Base-by-base conservation (phyloP, 92 coral and sea anemone genomes). In the Diadumene lineata region DNA sequence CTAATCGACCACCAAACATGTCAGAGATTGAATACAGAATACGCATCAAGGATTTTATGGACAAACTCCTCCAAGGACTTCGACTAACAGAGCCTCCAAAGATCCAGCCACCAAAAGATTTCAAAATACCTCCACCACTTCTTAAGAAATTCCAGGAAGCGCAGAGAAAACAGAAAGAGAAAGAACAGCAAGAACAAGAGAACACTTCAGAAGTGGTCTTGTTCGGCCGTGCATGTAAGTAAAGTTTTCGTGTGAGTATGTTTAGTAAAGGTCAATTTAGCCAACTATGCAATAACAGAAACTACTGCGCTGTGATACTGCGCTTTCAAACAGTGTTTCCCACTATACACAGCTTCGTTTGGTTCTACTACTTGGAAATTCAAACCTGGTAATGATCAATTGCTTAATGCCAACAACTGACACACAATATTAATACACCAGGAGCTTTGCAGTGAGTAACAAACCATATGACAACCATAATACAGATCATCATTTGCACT, bases 21-120 rank as follows among this genome's bases (percentile, higher is more conserved):
- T 73, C 75, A 38, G 30, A 79, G 11, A 32, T 25, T n/a, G 53
- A 72, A 30, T 82, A 86, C 77, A 60, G 69, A 28, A 21, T 86
- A 27, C 80, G 92, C 34, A 69, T 87, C 56, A 82, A 78, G 67
- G 84, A 74, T 81, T 77, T 87, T 60, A 83, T 83, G 50, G 81
- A 62, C 32, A 78, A 70, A 69, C 73, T 87, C 31, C 88, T 87
- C 43, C 53, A 81, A 63, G 75, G 74, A 24, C 81, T 86, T 0
- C 87, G 78, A 34, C 64, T 86, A 81, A 79, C 72, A 50, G 75
- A 34, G 34, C 73, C 34, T 25, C 91, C 91, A 56, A 80, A 64
- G 43, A 69, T 82, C 16, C 78, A 82, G 48, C 69, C 75, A 0
- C 81, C n/a, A n/a, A n/a, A 62, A 58, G 81, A 72, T 61, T 66